Conservation (phyloP, 2,888 invertebrate genomes). For the Blastobasis lacticolella region DNA sequence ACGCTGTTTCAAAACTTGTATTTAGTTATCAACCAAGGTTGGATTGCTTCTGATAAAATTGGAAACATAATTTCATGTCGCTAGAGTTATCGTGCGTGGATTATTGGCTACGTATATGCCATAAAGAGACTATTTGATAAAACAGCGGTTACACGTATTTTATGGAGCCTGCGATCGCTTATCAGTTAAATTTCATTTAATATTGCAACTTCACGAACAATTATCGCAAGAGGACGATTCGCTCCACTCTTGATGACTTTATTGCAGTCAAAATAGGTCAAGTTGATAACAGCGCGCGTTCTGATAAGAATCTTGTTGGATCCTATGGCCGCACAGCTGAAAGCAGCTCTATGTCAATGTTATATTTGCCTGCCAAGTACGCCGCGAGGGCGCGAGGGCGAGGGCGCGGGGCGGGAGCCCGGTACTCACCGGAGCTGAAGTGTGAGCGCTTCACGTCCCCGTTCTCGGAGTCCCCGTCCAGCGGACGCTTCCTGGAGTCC, state of each 20-base stretch:
- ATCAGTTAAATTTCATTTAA: neutral
- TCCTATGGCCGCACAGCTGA: conserved; percentile 38
- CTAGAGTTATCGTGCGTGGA: conserved; percentile 18
- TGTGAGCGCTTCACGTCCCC: conserved; percentile 92
- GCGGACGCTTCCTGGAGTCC: conserved; percentile 92
- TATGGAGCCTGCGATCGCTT: conserved; percentile 3
- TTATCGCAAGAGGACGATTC: no score
- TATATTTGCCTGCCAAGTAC: conserved; percentile 62
- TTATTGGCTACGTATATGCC: conserved; percentile 13
- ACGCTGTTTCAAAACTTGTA: neutral
- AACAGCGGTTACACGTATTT: conserved; percentile 1
- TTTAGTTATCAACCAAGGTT: conserved; percentile 34
- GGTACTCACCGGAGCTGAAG: conserved; percentile 88
- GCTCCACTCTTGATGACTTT: conserved; percentile 27
- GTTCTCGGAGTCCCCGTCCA: conserved; percentile 90
- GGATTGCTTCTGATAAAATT: conserved; percentile 24
- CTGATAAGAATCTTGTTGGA: conserved; percentile 68
- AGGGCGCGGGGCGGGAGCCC: conserved; percentile 26
- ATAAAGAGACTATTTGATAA: conserved; percentile 9
- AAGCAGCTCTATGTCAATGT: conserved; percentile 62
- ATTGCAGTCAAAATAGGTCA: conserved; percentile 60
- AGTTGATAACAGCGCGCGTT: conserved; percentile 53
- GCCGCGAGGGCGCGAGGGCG: conserved; percentile 43
- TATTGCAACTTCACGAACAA: conserved; percentile 8
- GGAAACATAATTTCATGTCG: conserved; percentile 10